These are phyloP conservation scores for Nephila pilipes DNA, from an alignment of 1,140 invertebrate species.

Conservation along the genomic window DNA sequence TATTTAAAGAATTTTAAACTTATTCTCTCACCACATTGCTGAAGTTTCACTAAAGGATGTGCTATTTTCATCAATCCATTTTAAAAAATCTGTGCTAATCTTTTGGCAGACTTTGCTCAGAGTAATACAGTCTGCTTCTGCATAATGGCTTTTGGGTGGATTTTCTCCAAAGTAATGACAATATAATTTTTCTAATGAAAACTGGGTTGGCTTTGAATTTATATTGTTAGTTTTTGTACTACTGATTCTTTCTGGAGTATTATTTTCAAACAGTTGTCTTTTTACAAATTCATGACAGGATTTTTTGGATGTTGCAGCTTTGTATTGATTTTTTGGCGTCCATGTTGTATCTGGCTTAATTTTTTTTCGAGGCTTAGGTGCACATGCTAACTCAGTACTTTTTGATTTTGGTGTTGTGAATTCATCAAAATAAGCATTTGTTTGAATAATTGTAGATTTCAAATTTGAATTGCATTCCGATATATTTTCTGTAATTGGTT, in stretches of 20 bases:
- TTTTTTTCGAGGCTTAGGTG: neutral
- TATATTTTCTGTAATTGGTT: neutral
- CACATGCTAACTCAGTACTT: neutral
- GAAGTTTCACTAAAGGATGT: slow-evolving; percentile 42
- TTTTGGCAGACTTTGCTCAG: slow-evolving; percentile 72
- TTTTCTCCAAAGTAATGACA: slow-evolving; percentile 62
- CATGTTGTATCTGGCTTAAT: neutral
- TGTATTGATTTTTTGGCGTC: slow-evolving; percentile 27
- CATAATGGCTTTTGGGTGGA: slow-evolving; percentile 60
- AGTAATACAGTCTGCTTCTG: slow-evolving; percentile 70
- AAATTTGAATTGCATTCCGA: too few relatives aligned
- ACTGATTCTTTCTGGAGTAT: neutral
- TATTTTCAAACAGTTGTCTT: slow-evolving; percentile 39
- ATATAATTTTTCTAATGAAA: slow-evolving; percentile 68
- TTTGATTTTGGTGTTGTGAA: slow-evolving; percentile 38
- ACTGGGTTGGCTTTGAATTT: neutral
- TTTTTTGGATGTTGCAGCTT: neutral
- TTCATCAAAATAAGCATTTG: slow-evolving; percentile 2
- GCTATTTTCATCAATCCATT: slow-evolving; percentile 71
- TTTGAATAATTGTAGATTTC: neutral
- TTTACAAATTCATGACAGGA: neutral
- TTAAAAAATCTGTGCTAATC: slow-evolving; percentile 78
- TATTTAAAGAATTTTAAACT: too few relatives aligned
- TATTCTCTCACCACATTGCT: slow-evolving; percentile 64
- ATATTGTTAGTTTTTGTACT: neutral